These are phyloP conservation scores for Calameuta idolon DNA, from an alignment of 2,888 invertebrate genomes.

Conservation along the genomic window DNA sequence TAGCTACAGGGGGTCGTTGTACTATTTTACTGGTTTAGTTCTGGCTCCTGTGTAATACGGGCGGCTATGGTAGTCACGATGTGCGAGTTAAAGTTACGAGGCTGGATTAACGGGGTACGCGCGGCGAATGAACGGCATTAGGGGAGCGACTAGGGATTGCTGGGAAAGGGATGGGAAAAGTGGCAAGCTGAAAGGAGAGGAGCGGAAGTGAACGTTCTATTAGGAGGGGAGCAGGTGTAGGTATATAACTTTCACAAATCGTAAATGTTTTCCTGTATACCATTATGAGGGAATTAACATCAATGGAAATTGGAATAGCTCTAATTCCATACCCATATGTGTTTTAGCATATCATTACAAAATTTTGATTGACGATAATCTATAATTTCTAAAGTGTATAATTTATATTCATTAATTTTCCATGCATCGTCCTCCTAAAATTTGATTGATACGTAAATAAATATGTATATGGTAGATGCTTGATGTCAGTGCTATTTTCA, in stretches of 20 bases:
- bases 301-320: constrained; percentile 18
- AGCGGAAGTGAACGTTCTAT: constrained; percentile 18
- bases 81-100: constrained; percentile 36
- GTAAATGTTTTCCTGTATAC: constrained; percentile 25
- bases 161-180: constrained; percentile 27
- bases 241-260: constrained; percentile 26
- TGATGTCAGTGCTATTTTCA: neutral
- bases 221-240: constrained; percentile 27
- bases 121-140: constrained; percentile 46
- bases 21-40: constrained; percentile 30
- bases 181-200: constrained; percentile 19
- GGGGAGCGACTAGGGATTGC: constrained; percentile 31
- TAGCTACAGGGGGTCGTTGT: constrained; percentile 11
- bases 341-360: neutral
- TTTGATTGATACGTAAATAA: neutral
- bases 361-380: neutral
- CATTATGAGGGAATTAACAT: constrained; percentile 32
- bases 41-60: constrained; percentile 22
- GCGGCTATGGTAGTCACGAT: constrained; percentile 15
- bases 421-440: neutral
- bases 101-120: constrained; percentile 45
- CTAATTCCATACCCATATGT: neutral
- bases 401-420: neutral
- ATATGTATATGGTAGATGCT: neutral
- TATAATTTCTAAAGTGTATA: neutral